A percentile compares a stretch with the other conserved stretches of the same genome.
These are phyloP conservation scores for Acrobasis repandana DNA, from an alignment of 2,888 invertebrate species.

Conservation along the genomic window DNA sequence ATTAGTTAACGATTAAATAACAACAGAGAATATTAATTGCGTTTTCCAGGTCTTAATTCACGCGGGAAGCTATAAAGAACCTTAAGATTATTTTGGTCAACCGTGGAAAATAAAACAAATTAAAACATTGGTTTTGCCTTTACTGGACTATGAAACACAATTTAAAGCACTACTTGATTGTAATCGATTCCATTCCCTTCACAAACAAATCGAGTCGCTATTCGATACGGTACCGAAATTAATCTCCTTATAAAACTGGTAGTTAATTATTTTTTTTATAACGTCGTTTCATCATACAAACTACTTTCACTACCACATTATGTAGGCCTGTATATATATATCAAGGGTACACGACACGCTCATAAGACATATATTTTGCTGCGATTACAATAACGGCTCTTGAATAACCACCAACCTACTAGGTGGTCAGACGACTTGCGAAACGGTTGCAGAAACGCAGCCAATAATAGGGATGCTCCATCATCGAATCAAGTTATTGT, in stretches of 20 bases:
- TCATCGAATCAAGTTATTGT: too few species aligned
- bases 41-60: too few species aligned
- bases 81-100: too few species aligned
- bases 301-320: not conserved
- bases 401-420: too few species aligned
- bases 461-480: too few species aligned
- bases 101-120: not conserved
- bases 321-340: not conserved
- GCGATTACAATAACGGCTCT: too few species aligned
- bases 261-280: not conserved
- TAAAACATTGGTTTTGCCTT: not conserved
- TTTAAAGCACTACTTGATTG: not conserved
- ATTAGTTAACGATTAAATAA: too few species aligned
- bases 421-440: too few species aligned
- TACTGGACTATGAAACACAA: not conserved
- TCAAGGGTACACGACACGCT: not conserved
- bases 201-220: not conserved
- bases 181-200: not conserved
- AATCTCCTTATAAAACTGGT: conserved; percentile 1
- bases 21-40: too few species aligned
- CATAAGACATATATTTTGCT: not conserved
- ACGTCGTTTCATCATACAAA: conserved; percentile 2
- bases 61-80: too few species aligned
- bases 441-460: too few species aligned
- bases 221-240: not conserved